Evolutionary conservation across 2,888 invertebrate species (phyloP).

Genomic region (Machimus atricapillus): DNA sequence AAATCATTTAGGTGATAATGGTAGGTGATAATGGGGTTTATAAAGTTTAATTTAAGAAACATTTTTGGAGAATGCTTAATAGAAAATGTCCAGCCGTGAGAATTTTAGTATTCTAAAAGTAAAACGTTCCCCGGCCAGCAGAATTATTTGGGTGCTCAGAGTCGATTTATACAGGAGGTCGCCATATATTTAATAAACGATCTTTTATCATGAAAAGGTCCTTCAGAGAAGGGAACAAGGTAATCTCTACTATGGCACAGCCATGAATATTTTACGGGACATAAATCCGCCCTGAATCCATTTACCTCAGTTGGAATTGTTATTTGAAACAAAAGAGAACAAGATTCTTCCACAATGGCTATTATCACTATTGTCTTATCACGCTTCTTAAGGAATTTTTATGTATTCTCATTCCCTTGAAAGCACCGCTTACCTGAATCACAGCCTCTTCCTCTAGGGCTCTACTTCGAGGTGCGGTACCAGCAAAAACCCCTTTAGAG

Average conservation of each 20-base stretch:
- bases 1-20: not conserved
- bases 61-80: not conserved
- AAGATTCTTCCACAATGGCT: slow-evolving; percentile 29
- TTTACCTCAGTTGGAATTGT: slow-evolving; percentile 12
- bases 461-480: not conserved
- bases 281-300: slow-evolving; percentile 11
- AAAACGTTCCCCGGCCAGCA: not conserved
- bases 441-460: not conserved
- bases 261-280: slow-evolving; percentile 26
- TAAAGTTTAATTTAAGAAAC: not conserved
- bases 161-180: not conserved
- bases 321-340: slow-evolving; percentile 16
- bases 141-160: not conserved
- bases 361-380: slow-evolving; percentile 30
- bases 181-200: slow-evolving; percentile 5
- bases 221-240: not conserved
- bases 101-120: not conserved
- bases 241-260: slow-evolving; percentile 1
- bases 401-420: not conserved
- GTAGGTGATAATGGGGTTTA: not conserved
- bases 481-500: slow-evolving; percentile 9
- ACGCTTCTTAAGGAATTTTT: slow-evolving; percentile 27
- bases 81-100: not conserved
- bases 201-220: not conserved
- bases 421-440: slow-evolving; percentile 10